Conservation (phyloP, 2,113 vertebrate species). For the Taxidea taxus region DNA sequence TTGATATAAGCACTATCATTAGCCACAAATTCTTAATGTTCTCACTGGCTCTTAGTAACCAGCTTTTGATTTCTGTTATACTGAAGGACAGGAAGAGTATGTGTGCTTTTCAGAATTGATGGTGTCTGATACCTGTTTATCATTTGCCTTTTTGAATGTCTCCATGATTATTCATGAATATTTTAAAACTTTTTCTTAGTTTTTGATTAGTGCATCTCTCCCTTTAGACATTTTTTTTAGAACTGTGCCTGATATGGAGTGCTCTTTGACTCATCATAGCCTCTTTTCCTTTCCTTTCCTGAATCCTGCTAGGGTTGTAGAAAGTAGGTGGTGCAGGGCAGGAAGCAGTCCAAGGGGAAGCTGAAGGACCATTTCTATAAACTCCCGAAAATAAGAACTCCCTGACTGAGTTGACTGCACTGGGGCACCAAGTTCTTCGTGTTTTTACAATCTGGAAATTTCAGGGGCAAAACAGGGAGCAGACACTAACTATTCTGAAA, state of each 20-base stretch:
- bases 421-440: neutral
- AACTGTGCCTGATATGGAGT: neutral
- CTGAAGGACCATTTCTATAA: neutral
- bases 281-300: neutral
- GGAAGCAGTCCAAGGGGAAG: neutral
- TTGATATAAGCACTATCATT: neutral
- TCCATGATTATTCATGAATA: neutral
- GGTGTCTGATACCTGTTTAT: neutral
- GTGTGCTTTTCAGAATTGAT: slow-evolving; percentile 4
- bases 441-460: neutral
- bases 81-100: neutral
- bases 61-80: slow-evolving; percentile 1
- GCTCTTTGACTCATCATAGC: neutral
- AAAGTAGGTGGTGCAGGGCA: neutral
- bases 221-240: neutral
- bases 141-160: neutral
- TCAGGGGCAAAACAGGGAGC: neutral
- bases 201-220: neutral
- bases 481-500: neutral
- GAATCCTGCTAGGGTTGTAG: neutral
- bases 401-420: neutral
- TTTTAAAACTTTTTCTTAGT: neutral
- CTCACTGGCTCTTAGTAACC: neutral
- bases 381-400: neutral
- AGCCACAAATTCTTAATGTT: neutral